Percentiles rank a stretch among this genome's conserved stretches.
Evolutionary conservation across 2,888 invertebrate genomes (phyloP).

Genomic region (Platypus cylindrus): DNA sequence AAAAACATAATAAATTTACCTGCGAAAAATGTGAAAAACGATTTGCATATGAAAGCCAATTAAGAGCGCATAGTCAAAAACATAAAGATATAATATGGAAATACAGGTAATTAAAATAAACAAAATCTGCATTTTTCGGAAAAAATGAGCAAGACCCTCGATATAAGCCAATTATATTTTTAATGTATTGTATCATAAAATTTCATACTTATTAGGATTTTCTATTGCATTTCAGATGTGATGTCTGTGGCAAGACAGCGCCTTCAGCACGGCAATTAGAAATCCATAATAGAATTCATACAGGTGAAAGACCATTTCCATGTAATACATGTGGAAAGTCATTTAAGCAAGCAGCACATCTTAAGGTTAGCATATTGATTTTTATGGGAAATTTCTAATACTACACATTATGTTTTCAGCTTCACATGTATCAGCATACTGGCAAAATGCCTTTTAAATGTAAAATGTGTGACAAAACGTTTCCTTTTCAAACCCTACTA

Average conservation of each 20-base stretch:
- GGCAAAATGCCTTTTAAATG: slow-evolving; percentile 16
- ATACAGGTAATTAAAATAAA: too few relatives aligned
- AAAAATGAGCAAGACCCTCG: too few relatives aligned
- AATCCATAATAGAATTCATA: slow-evolving; percentile 12
- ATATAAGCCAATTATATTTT: too few relatives aligned
- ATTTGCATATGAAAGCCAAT: slow-evolving; percentile 13
- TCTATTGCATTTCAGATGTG: too few relatives aligned
- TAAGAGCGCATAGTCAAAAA: slow-evolving; percentile 12
- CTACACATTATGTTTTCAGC: too few relatives aligned
- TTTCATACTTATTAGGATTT: too few relatives aligned
- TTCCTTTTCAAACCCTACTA: slow-evolving; percentile 13
- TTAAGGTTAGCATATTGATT: too few relatives aligned
- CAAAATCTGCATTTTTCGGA: too few relatives aligned
- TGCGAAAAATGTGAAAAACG: slow-evolving; percentile 14
- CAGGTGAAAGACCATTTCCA: slow-evolving; percentile 12
- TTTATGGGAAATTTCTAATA: too few relatives aligned
- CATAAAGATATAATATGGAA: slow-evolving; percentile 13
- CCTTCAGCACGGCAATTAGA: slow-evolving; percentile 12
- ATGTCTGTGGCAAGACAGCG: slow-evolving; percentile 13
- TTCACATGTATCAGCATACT: slow-evolving; percentile 13
- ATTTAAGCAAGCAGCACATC: slow-evolving; percentile 12
- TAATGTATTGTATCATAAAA: neutral
- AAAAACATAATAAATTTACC: slow-evolving; percentile 12
- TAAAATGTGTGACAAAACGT: slow-evolving; percentile 13
- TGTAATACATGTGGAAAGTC: slow-evolving; percentile 12